Evolutionary conservation across 2,113 vertebrate genomes (phyloP).

Genomic region (Megaleporinus macrocephalus): DNA sequence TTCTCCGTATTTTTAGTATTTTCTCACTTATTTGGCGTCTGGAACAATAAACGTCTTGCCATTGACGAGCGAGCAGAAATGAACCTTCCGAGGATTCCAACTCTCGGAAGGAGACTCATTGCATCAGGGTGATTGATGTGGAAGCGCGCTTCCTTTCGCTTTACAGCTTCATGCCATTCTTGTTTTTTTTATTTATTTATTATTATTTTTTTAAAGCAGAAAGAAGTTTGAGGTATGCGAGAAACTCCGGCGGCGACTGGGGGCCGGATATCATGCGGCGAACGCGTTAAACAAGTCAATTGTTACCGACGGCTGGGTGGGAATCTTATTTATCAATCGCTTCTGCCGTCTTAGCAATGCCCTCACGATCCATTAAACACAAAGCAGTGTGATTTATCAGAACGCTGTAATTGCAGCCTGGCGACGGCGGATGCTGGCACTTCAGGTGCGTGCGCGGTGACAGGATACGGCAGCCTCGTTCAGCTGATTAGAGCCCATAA

Average conservation of each 20-base stretch:
- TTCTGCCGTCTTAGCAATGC: constrained; percentile 45
- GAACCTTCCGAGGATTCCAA: not conserved
- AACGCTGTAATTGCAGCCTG: constrained; percentile 51
- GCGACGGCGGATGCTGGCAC: not conserved
- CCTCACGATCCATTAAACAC: constrained; percentile 55
- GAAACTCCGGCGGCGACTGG: not conserved
- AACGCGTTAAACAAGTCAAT: constrained; percentile 24
- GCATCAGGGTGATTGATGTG: not conserved
- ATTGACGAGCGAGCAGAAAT: not conserved
- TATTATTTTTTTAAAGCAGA: too few species aligned
- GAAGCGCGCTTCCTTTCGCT: not conserved
- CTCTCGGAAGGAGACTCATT: not conserved
- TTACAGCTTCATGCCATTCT: not conserved
- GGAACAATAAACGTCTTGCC: not conserved
- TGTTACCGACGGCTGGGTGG: constrained; percentile 22
- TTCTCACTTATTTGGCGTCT: not conserved
- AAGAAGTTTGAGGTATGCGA: not conserved
- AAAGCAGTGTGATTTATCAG: constrained; percentile 59
- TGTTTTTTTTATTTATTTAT: not conserved
- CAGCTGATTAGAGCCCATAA: constrained; percentile 53
- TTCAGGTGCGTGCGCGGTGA: not conserved
- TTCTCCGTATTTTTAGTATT: not conserved
- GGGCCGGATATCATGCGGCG: not conserved
- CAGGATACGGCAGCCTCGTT: not conserved
- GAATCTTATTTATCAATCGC: constrained; percentile 43